Base-by-base conservation (phyloP, 92 coral and sea anemone genomes). In the Meandrina meandrites region DNA sequence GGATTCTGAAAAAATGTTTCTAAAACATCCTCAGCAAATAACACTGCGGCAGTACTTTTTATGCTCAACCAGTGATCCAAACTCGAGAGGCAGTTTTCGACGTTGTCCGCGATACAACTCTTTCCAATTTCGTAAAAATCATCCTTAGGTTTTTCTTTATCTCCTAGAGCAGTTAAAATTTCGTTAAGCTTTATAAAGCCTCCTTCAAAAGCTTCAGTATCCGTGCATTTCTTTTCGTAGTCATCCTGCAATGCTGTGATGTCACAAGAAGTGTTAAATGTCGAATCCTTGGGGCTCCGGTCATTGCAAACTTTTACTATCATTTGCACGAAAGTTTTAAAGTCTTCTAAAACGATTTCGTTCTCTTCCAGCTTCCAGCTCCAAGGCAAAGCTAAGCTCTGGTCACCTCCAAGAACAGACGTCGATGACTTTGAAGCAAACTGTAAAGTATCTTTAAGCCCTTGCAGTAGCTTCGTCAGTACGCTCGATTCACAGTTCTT, bases 41-140 rank as follows among this genome's bases (percentile, higher is more conserved):
- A 35, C n/a, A 48, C 13, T 22, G n/a, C n/a, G n/a, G 91, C 72
- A 14, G 64, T 45, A 42, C 62, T 66, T 11, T 66, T 74, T 30
- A 57, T 56, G 58, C 45, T 69, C 8, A 86, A 45, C 40, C 80
- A 71, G 78, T 83, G 47, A 12, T 90, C 89, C 69, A 90, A 28
- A 45, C 67, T 22, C n/a, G 66, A 48, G 22, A 86, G 77, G n/a
- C 21, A n/a, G n/a, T n/a, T n/a, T n/a, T n/a, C n/a, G n/a, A n/a
- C n/a, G n/a, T n/a, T n/a, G n/a, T n/a, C n/a, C n/a, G n/a, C n/a
- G n/a, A n/a, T n/a, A n/a, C n/a, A n/a, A n/a, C n/a, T n/a, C n/a
- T n/a, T n/a, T n/a, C n/a, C n/a, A n/a, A n/a, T n/a, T n/a, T n/a
- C n/a, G n/a, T n/a, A n/a, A n/a, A n/a, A n/a, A n/a, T n/a, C n/a